Conservation (phyloP, 2,113 vertebrate species). For the Erythrolamprus reginae region DNA sequence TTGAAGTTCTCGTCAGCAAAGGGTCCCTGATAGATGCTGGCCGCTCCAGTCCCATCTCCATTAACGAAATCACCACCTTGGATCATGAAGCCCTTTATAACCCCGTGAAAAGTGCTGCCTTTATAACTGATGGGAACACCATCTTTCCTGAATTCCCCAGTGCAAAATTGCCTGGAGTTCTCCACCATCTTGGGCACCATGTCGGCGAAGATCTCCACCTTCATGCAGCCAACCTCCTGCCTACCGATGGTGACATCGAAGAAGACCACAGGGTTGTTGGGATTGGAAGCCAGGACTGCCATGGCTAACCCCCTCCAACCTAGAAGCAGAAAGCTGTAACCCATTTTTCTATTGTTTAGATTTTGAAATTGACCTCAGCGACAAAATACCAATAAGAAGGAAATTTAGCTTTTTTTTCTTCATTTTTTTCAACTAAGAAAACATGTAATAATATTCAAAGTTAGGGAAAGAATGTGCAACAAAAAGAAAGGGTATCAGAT, state of each 20-base stretch:
- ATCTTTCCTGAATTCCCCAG: slow-evolving; percentile 73
- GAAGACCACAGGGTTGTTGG: no score
- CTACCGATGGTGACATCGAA: no score
- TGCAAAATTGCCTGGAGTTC: no score
- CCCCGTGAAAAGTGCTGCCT: slow-evolving; percentile 94
- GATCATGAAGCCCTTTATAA: slow-evolving; percentile 99
- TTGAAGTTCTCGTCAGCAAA: neutral
- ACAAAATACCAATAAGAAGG: neutral
- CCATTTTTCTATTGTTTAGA: neutral
- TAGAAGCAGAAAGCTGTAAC: no score
- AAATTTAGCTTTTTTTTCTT: neutral
- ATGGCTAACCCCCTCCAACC: no score
- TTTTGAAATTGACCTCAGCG: neutral
- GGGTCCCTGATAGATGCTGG: neutral
- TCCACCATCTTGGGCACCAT: no score
- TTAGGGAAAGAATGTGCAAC: neutral
- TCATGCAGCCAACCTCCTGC: no score
- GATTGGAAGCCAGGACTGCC: no score
- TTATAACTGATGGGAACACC: slow-evolving; percentile 94
- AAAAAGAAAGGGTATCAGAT: neutral
- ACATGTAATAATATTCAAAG: neutral
- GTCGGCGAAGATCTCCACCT: no score
- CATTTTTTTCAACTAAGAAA: neutral
- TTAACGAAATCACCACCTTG: slow-evolving; percentile 98
- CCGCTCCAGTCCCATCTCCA: slow-evolving; percentile 33